phyloP scores from a whole-genome alignment of 1,140 invertebrate species.

The Nephila pilipes region DNA sequence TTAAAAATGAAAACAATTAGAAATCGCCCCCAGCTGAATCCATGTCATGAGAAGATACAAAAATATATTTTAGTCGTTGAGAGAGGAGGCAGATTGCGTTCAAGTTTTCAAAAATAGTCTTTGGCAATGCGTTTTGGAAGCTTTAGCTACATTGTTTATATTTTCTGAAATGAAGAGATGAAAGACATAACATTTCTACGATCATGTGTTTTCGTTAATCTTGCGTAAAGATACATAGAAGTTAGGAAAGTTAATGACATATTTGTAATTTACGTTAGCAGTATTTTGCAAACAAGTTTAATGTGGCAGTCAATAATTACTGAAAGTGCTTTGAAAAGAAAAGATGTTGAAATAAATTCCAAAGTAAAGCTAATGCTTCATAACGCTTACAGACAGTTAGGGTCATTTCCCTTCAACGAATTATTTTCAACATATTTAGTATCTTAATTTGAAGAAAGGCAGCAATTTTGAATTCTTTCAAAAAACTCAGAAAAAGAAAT shows the following conservation, averaged over 20 bases:
- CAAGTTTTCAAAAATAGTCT: slow-evolving; percentile 15
- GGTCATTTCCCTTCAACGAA: too few relatives aligned
- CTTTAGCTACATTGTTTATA: background rate
- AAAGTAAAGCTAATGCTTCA: too few relatives aligned
- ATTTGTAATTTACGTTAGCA: background rate
- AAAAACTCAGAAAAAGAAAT: too few relatives aligned
- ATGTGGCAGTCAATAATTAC: too few relatives aligned
- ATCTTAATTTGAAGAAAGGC: too few relatives aligned
- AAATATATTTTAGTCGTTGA: background rate
- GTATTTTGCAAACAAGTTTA: too few relatives aligned
- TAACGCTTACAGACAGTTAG: too few relatives aligned
- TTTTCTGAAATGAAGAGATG: background rate
- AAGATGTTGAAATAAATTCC: too few relatives aligned
- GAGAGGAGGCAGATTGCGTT: background rate
- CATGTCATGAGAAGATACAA: background rate
- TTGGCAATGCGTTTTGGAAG: slow-evolving; percentile 16
- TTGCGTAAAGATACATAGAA: background rate
- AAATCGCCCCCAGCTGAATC: background rate
- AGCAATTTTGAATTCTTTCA: too few relatives aligned
- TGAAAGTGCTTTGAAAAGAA: too few relatives aligned
- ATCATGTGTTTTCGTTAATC: background rate
- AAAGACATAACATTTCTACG: background rate
- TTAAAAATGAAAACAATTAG: slow-evolving; percentile 1
- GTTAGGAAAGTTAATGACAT: background rate
- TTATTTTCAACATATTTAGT: too few relatives aligned